phyloP scores from a whole-genome alignment of 2,113 vertebrate genomes.

The Vulpes ferrilata region DNA sequence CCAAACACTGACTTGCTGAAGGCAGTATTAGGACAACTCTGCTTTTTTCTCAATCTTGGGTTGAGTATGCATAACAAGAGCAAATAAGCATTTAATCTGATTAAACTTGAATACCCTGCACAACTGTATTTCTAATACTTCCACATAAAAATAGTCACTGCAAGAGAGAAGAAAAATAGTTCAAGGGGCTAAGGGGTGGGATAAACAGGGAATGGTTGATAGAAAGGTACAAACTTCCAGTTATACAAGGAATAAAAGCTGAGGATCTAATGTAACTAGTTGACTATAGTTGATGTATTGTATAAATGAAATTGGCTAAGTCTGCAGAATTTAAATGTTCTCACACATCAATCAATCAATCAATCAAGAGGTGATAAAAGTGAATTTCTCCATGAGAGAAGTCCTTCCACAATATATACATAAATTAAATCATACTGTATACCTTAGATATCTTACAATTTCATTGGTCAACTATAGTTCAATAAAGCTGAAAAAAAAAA shows the following conservation, averaged over 20 bases:
- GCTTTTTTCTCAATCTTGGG: background rate
- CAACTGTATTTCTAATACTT: slow-evolving; percentile 8
- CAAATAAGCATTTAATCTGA: background rate
- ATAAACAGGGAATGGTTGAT: background rate
- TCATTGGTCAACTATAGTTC: background rate
- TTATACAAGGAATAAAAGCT: background rate
- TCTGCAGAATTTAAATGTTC: background rate
- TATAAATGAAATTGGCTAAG: background rate
- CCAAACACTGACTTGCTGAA: background rate
- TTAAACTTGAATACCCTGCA: background rate
- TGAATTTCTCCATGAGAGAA: background rate
- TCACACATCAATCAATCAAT: background rate
- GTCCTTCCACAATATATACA: background rate
- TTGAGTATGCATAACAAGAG: background rate
- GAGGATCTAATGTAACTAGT: background rate
- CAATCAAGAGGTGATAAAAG: background rate
- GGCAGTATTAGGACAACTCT: background rate
- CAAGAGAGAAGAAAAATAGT: background rate
- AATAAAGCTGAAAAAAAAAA: background rate
- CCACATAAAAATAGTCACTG: background rate
- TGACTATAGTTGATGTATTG: background rate
- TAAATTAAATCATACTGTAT: background rate
- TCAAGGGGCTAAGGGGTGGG: background rate
- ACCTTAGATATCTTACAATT: background rate
- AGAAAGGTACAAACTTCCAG: background rate